phyloP scores from a whole-genome alignment of 2,797 vertebrate genomes.

The Acrossocheilus fasciatus region DNA sequence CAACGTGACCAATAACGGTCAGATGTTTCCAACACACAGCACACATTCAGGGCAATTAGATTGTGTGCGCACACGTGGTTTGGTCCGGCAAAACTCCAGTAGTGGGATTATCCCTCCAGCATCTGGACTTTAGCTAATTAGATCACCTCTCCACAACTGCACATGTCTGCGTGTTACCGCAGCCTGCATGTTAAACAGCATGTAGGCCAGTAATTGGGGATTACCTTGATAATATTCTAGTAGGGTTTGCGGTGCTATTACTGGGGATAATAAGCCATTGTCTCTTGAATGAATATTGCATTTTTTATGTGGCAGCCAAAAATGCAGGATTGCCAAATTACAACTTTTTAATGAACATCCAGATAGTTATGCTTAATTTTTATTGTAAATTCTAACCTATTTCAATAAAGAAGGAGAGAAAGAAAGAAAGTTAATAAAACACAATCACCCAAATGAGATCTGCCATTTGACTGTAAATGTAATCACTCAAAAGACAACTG shows the following conservation, averaged over 20 bases:
- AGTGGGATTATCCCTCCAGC: constrained; percentile 76
- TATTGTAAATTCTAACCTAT: not conserved
- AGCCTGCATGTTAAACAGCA: constrained; percentile 65
- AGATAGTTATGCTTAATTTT: not conserved
- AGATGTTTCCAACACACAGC: constrained; percentile 44
- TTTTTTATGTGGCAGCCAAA: constrained; percentile 46
- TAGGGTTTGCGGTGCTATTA: constrained; percentile 55
- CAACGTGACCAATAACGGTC: constrained; percentile 34
- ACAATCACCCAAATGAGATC: constrained; percentile 47
- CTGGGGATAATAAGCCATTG: constrained; percentile 56
- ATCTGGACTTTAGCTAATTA: constrained; percentile 82
- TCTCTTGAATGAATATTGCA: constrained; percentile 45
- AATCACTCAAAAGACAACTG: constrained; percentile 42
- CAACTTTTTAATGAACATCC: constrained; percentile 21
- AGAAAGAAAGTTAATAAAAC: not conserved
- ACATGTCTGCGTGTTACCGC: constrained; percentile 15
- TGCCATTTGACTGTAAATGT: constrained; percentile 7
- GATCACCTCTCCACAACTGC: constrained; percentile 67
- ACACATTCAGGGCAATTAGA: constrained; percentile 30
- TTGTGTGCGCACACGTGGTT: not conserved
- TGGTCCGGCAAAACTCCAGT: constrained; percentile 59
- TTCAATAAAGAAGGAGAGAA: not conserved
- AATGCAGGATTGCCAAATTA: not conserved
- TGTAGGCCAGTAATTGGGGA: constrained; percentile 77
- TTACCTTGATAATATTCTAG: constrained; percentile 76